Evolutionary conservation across 2,797 vertebrate species (phyloP), one percentile per base, ranked within the genome.

Genomic region (Urocyon cinereoargenteus): DNA sequence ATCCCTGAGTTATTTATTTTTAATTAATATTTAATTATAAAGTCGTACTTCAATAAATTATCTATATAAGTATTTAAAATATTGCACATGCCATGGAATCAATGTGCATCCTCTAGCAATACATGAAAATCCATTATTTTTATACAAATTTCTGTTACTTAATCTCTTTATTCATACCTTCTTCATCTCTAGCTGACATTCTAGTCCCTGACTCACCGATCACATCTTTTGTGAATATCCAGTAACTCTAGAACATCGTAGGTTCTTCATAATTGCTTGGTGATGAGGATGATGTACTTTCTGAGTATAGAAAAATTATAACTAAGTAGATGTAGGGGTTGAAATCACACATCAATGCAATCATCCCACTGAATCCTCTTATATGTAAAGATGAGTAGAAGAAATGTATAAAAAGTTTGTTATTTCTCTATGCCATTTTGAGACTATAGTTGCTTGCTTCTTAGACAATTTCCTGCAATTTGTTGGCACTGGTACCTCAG

Each of bases 11-110:
- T 78, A 72, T 82, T 96, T 86, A 62, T 68, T 84, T 87, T 92
- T 49, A 79, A 59, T 95, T 91, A 82, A 75, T 86, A 82, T 70
- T 92, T 91, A 77, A 53, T 90, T 94, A 94, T 13, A 86, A 95
- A 94, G 5, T 36, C 14, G 57, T 55, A 77, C 2, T 34, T 22
- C 34, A 77, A 79, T 62, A 88, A 53, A 81, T 73, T 61, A 72
- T 61, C 49, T 51, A 82, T 86, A 11, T 31, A 89, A 28, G 21
- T 88, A 87, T 61, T 96, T 86, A 88, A 96, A 96, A 90, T 89
- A 68, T 55, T 64, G 13, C 15, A 34, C 18, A 62, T 26, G 53
- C 5, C 19, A 6, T 59, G 92, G 53, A 87, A 72, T 92, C 28
- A 31, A 81, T 70, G 82, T 78, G 45, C 9, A 55, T 12, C n/a